Percentiles rank a stretch among this genome's conserved stretches.
These are phyloP conservation scores for Pantala flavescens DNA, from an alignment of 1,140 invertebrate genomes.

Conservation along the genomic window DNA sequence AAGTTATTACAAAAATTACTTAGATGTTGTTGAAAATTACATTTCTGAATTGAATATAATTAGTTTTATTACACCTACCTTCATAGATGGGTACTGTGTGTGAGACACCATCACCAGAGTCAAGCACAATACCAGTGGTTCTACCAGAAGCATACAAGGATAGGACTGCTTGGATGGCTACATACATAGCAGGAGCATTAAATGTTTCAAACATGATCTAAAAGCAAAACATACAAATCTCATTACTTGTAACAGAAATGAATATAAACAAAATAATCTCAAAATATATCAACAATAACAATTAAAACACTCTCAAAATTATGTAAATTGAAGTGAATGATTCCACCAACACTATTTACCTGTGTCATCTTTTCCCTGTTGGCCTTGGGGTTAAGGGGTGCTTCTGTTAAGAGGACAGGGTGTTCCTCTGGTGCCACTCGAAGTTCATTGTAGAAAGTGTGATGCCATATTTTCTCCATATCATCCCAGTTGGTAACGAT, in stretches of 20 bases:
- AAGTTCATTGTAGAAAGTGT: conserved; percentile 91
- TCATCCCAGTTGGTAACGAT: conserved; percentile 96
- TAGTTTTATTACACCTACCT: conserved; percentile 29
- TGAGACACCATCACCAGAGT: conserved; percentile 35
- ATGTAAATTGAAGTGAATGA: too few species aligned
- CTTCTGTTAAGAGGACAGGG: conserved; percentile 83
- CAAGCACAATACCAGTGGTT: conserved; percentile 51
- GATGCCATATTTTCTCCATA: conserved; percentile 97
- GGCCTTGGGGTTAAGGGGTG: conserved; percentile 84
- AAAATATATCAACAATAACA: too few species aligned
- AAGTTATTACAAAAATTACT: background rate
- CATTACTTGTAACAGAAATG: too few species aligned
- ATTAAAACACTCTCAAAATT: too few species aligned
- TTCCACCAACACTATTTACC: background rate
- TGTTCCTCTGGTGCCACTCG: conserved; percentile 90
- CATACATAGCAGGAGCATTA: conserved; percentile 49
- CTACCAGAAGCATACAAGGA: conserved; percentile 52
- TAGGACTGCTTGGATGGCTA: conserved; percentile 49
- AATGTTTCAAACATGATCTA: conserved; percentile 44
- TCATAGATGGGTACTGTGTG: conserved; percentile 51
- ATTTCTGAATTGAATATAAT: too few species aligned
- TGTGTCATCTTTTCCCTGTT: conserved; percentile 61
- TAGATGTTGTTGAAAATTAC: too few species aligned
- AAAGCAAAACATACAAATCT: conserved; percentile 38
- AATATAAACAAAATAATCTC: too few species aligned